These are phyloP conservation scores for Papilio glaucus DNA, from an alignment of 1,140 invertebrate species.

Conservation along the genomic window DNA sequence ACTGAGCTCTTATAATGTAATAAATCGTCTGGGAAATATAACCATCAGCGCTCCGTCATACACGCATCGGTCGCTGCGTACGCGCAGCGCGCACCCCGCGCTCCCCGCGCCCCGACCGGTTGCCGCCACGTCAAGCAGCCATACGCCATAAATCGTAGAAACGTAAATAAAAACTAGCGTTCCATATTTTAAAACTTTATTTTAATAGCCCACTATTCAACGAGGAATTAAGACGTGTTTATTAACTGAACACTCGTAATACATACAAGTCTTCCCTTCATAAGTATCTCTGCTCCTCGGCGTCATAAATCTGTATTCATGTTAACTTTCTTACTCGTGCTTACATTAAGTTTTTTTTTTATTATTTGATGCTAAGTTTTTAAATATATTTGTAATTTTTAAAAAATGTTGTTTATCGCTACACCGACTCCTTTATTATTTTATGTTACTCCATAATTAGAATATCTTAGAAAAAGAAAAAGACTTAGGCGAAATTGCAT, in stretches of 20 bases:
- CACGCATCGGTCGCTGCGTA: conserved; percentile 58
- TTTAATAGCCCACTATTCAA: conserved; percentile 80
- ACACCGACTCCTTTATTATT: no score
- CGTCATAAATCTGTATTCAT: conserved; percentile 70
- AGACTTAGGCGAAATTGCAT: no score
- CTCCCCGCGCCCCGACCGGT: conserved; percentile 43
- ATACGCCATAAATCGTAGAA: conserved; percentile 74
- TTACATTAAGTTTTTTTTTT: conserved; percentile 13
- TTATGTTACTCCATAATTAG: no score
- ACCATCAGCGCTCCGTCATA: conserved; percentile 79
- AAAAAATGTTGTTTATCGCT: not conserved
- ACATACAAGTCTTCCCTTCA: conserved; percentile 75
- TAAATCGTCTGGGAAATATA: conserved; percentile 83
- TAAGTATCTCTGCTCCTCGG: conserved; percentile 57
- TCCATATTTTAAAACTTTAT: conserved; percentile 81
- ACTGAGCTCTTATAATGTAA: conserved; percentile 77
- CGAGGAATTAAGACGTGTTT: conserved; percentile 81
- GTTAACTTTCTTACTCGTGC: conserved; percentile 45
- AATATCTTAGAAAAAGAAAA: no score
- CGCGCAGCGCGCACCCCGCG: conserved; percentile 48
- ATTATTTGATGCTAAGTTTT: not conserved
- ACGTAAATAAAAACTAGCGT: conserved; percentile 80
- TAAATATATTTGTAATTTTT: not conserved
- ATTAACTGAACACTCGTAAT: conserved; percentile 75
- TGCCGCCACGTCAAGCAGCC: conserved; percentile 57